Evolutionary conservation across 64 coral and sea anemone genomes (phyloP).

Genomic region (Orbicella faveolata): DNA sequence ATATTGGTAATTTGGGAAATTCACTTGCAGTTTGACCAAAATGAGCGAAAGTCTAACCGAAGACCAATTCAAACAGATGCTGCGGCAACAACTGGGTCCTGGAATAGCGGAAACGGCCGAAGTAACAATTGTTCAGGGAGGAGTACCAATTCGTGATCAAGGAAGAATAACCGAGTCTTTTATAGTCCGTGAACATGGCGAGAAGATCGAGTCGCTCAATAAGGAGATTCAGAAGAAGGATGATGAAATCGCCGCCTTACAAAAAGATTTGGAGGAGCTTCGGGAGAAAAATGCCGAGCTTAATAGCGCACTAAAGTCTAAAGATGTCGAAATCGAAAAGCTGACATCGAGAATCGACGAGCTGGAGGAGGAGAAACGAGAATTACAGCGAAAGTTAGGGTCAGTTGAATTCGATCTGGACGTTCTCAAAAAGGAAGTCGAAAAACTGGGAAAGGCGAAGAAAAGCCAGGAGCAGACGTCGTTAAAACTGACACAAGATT

Average conservation of each 20-base stretch:
- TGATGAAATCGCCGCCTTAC: neutral
- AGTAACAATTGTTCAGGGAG: neutral
- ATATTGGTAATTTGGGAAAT: too few species aligned
- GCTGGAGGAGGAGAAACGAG: slow-evolving; percentile 8
- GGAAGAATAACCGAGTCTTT: neutral
- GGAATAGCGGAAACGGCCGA: too few species aligned
- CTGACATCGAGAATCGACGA: slow-evolving; percentile 4
- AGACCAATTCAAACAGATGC: neutral
- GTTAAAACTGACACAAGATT: neutral
- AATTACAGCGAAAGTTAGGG: neutral
- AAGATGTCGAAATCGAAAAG: neutral
- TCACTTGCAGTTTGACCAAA: neutral
- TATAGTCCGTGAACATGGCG: neutral
- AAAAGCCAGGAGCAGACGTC: neutral
- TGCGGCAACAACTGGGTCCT: too few species aligned
- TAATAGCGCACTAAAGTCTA: neutral
- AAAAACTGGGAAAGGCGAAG: neutral
- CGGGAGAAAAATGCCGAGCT: neutral
- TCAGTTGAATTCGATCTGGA: neutral
- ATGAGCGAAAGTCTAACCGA: neutral
- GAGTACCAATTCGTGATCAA: neutral
- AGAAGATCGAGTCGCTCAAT: neutral
- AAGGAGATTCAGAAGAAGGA: neutral
- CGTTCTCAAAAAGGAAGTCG: neutral
- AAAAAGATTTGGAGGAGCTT: neutral